Conservation (phyloP, 1,140 invertebrate genomes). For the Drosophila hydei region DNA sequence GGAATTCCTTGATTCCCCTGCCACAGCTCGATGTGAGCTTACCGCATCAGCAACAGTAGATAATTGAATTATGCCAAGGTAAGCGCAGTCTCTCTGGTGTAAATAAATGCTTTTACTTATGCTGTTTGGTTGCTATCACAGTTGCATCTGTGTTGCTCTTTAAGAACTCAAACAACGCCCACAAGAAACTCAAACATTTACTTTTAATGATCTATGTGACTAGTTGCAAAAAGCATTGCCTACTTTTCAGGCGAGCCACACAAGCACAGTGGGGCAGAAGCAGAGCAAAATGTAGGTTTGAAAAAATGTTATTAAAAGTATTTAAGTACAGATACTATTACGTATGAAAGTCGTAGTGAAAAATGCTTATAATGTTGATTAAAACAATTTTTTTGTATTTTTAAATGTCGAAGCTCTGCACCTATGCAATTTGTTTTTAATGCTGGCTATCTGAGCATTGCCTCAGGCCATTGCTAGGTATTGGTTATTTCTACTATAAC, state of each 20-base stretch:
- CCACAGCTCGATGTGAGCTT: neutral
- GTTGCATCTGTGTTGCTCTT: slow-evolving; percentile 16
- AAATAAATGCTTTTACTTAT: slow-evolving; percentile 7
- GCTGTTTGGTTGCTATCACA: neutral
- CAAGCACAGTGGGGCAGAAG: neutral
- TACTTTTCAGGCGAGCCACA: slow-evolving; percentile 23
- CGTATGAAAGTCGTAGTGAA: too few species aligned
- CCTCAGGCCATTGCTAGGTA: too few species aligned
- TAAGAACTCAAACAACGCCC: slow-evolving; percentile 39
- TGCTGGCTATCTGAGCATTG: too few species aligned
- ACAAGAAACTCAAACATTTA: slow-evolving; percentile 55
- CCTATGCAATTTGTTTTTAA: too few species aligned
- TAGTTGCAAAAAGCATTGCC: slow-evolving; percentile 35
- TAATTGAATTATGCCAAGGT: slow-evolving; percentile 16
- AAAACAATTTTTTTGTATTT: too few species aligned
- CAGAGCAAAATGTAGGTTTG: neutral
- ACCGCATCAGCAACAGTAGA: neutral
- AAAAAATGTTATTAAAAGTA: too few species aligned
- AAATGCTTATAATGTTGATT: too few species aligned
- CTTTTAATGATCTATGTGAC: slow-evolving; percentile 67
- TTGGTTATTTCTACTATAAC: too few species aligned
- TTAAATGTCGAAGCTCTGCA: too few species aligned
- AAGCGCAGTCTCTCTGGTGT: too few species aligned
- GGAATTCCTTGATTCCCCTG: neutral
- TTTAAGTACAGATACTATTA: too few species aligned